Evolutionary conservation across 2,888 invertebrate genomes (phyloP).

Genomic region (Coleophora deauratella): DNA sequence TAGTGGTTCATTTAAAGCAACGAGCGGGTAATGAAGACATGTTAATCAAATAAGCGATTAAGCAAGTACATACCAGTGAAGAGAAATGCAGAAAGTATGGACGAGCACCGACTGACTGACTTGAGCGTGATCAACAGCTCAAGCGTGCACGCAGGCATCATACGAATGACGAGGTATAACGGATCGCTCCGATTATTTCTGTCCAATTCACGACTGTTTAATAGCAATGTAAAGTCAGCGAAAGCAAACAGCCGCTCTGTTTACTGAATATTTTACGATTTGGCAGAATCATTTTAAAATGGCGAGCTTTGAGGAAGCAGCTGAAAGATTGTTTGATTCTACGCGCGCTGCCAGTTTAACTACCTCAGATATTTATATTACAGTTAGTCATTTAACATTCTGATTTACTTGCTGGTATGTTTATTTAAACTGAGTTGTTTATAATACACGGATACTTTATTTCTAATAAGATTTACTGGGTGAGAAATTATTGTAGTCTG

Average conservation of each 20-base stretch:
- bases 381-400: slow-evolving; percentile 70
- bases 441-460: slow-evolving; percentile 64
- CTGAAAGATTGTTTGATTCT: slow-evolving; percentile 65
- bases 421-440: slow-evolving; percentile 64
- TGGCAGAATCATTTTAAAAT: slow-evolving; percentile 67
- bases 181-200: slow-evolving; percentile 73
- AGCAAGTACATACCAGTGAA: slow-evolving; percentile 47
- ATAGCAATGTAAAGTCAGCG: slow-evolving; percentile 71
- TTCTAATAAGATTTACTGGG: slow-evolving; percentile 63
- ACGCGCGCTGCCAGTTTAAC: slow-evolving; percentile 51
- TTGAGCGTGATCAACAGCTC: slow-evolving; percentile 28
- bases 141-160: slow-evolving; percentile 56
- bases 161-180: slow-evolving; percentile 70
- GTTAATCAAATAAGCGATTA: slow-evolving; percentile 47
- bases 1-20: slow-evolving; percentile 33
- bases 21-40: slow-evolving; percentile 31
- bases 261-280: slow-evolving; percentile 73
- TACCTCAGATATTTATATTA: slow-evolving; percentile 69
- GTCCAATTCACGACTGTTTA: slow-evolving; percentile 73
- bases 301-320: slow-evolving; percentile 59
- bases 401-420: slow-evolving; percentile 68
- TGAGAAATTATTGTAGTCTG: slow-evolving; percentile 53
- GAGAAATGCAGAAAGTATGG: slow-evolving; percentile 41
- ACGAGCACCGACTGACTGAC: slow-evolving; percentile 44
- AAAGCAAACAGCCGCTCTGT: slow-evolving; percentile 71